Evolutionary conservation across 2,797 vertebrate species (phyloP).

Genomic region (Synanceia verrucosa): DNA sequence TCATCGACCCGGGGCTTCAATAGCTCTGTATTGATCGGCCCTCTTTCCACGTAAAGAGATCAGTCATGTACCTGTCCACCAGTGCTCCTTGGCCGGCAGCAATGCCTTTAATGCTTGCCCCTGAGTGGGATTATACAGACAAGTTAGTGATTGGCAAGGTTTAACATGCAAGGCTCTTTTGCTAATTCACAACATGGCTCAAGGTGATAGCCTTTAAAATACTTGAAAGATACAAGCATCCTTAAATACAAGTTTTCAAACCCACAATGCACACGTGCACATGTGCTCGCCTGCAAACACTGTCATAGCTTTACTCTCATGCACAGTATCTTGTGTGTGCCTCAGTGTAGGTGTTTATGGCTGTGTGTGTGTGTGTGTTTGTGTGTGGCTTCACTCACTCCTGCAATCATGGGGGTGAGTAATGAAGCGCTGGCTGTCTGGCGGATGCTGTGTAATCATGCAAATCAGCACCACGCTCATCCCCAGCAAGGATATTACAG

Average conservation of each 20-base stretch:
- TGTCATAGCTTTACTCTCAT: slow-evolving; percentile 48
- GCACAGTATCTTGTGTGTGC: slow-evolving; percentile 29
- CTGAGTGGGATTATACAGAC: slow-evolving; percentile 14
- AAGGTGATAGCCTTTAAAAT: slow-evolving; percentile 18
- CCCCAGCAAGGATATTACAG: slow-evolving; percentile 51
- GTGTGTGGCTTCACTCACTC: slow-evolving; percentile 25
- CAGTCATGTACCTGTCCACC: slow-evolving; percentile 58
- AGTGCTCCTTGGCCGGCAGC: slow-evolving; percentile 17
- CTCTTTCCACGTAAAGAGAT: slow-evolving; percentile 62
- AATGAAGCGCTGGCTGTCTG: slow-evolving; percentile 63
- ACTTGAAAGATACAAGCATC: slow-evolving; percentile 16
- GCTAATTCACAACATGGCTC: slow-evolving; percentile 17
- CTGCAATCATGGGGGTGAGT: slow-evolving; percentile 53
- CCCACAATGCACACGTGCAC: neutral
- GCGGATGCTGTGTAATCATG: slow-evolving; percentile 70
- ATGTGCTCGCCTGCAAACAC: slow-evolving; percentile 36
- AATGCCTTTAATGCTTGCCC: slow-evolving; percentile 13
- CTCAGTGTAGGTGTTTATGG: slow-evolving; percentile 19
- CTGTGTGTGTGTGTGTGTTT: slow-evolving; percentile 1
- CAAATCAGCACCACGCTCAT: slow-evolving; percentile 64
- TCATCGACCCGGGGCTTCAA: slow-evolving; percentile 62
- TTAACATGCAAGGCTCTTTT: slow-evolving; percentile 14
- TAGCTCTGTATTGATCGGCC: slow-evolving; percentile 63
- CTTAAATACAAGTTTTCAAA: slow-evolving; percentile 8
- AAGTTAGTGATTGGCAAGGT: slow-evolving; percentile 3